Percentiles rank a stretch among this genome's conserved stretches.
Evolutionary conservation across 2,797 vertebrate genomes (phyloP).

Genomic region (Amniataba percoides): DNA sequence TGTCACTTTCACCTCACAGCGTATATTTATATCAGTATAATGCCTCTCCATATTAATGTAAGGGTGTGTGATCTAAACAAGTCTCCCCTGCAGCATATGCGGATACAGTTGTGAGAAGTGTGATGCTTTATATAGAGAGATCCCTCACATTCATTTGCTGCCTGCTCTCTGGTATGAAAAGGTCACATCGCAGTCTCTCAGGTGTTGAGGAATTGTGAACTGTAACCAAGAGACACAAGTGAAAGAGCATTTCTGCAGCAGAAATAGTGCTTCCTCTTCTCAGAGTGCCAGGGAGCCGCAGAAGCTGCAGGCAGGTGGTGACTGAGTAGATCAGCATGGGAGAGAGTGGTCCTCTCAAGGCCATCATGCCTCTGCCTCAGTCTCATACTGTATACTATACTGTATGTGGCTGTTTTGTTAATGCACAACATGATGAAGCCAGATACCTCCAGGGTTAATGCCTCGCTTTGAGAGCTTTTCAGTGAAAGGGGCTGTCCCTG

Average conservation of each 20-base stretch:
- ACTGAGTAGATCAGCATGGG: conserved; percentile 24
- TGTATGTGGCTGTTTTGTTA: conserved; percentile 45
- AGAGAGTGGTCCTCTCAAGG: conserved; percentile 17
- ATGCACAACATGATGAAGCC: conserved; percentile 30
- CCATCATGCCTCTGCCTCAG: conserved; percentile 8
- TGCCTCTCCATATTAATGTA: not conserved
- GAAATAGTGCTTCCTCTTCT: conserved; percentile 19
- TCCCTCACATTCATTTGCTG: not conserved
- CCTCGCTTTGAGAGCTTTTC: conserved; percentile 49
- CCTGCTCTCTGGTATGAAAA: not conserved
- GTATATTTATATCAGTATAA: not conserved
- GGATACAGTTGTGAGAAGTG: not conserved
- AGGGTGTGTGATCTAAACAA: not conserved
- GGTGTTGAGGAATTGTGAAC: not conserved
- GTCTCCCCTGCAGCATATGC: conserved; percentile 3
- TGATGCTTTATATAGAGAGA: not conserved
- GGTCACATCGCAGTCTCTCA: not conserved
- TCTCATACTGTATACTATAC: conserved; percentile 12
- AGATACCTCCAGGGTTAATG: conserved; percentile 35
- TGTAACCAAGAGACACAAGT: conserved; percentile 3
- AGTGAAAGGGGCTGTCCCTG: conserved; percentile 45
- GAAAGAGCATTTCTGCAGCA: conserved; percentile 2
- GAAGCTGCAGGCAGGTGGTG: conserved; percentile 43
- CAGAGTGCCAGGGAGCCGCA: not conserved
- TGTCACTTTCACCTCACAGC: not conserved